Percentiles rank a stretch among this genome's conserved stretches.
Evolutionary conservation across 2,888 invertebrate species (phyloP).

Genomic region (Stenodema calcarata): DNA sequence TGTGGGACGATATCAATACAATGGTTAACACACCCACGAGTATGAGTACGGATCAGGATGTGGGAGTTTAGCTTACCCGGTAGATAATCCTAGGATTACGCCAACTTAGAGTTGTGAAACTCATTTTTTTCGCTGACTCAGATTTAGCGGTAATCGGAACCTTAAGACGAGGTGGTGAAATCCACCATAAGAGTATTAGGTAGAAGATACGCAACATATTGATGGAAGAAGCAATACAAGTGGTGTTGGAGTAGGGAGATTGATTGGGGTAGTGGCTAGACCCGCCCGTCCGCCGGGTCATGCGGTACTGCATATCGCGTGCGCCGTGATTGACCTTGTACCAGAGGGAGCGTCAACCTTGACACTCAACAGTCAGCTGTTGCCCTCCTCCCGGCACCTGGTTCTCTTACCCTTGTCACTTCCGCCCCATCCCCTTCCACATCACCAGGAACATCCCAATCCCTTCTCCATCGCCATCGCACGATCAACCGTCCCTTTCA

Average conservation of each 20-base stretch:
- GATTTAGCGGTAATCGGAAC: too few relatives aligned
- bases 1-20: too few relatives aligned
- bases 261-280: neutral
- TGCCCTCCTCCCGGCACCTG: neutral
- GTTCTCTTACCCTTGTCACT: neutral
- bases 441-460: neutral
- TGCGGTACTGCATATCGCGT: neutral
- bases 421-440: neutral
- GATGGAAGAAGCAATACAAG: too few relatives aligned
- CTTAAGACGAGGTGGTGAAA: too few relatives aligned
- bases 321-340: constrained; percentile 11
- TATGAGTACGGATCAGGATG: too few relatives aligned
- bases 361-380: constrained; percentile 1
- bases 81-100: too few relatives aligned
- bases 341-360: neutral
- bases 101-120: too few relatives aligned
- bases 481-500: neutral
- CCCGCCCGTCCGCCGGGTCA: neutral
- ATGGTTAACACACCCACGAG: too few relatives aligned
- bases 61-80: too few relatives aligned
- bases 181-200: too few relatives aligned
- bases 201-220: too few relatives aligned
- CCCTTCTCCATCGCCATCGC: neutral
- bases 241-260: neutral
- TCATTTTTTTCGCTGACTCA: too few relatives aligned